Base-by-base conservation (phyloP, 2,797 vertebrate species). In the Carduelis carduelis region DNA sequence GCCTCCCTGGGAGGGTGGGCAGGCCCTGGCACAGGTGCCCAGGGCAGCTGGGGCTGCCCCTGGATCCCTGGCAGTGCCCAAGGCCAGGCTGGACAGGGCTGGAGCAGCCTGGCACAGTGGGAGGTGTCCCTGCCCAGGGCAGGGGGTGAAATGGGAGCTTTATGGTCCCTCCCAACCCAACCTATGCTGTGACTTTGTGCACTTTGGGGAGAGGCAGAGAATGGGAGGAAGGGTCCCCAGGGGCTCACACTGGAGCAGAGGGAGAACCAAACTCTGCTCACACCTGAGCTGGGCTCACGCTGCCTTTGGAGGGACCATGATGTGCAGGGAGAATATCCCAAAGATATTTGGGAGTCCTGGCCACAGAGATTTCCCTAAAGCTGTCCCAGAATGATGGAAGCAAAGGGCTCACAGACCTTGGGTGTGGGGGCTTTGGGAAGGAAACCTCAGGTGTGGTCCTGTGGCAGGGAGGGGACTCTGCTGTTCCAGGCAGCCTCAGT, bases 81-180 rank as follows among this genome's bases (percentile, higher is more conserved):
- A 66, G 18, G 34, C 18, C 61, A 9, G 39, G 46, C 0, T 81
- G 53, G 63, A 28, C 1, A 0, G 11, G n/a, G 16, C 8, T 24
- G 77, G 61, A 35, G 30, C 34, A 8, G 0, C 14, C 6, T 41
- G 69, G 68, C 26, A 2, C 0, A 1, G 41, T 1, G 27, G 27
- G 0, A 75, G 1, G 6, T 20, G 34, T 35, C 34, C 39, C 61
- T 74, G 39, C 12, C 27, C 37, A 2, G 5, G 59, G 44, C 17
- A 44, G 41, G 8, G 41, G 16, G 37, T 27, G 69, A 28, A 15
- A 47, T 13, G 6, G 30, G 61, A 47, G 35, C 2, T 61, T 68
- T 43, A 3, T 28, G 30, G 12, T 41, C 55, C 17, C 27, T 66
- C 4, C 47, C 47, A 32, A 20, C 32, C 49, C 47, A 18, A 11